These are phyloP conservation scores for Peromyscus polionotus DNA, from an alignment of 2,113 vertebrate species.

Conservation along the genomic window DNA sequence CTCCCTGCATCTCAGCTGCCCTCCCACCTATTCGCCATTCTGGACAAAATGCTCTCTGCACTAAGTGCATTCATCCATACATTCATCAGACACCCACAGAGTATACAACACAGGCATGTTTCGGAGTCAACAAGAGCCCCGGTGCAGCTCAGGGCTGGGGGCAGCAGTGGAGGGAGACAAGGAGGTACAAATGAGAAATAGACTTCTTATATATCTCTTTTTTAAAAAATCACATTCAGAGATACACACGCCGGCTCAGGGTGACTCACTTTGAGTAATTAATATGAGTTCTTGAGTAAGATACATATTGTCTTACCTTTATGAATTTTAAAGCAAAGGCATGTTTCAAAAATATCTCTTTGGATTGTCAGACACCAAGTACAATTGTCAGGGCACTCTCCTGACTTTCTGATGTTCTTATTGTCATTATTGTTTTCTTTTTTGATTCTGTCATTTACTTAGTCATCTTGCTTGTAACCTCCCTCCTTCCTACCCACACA, in stretches of 20 bases:
- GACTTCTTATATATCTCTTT: neutral
- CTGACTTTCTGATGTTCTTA: constrained; percentile 1
- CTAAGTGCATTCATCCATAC: constrained; percentile 40
- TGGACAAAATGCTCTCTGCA: neutral
- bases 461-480: neutral
- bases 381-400: neutral
- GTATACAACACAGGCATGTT: constrained; percentile 24
- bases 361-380: constrained; percentile 39
- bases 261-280: constrained; percentile 73
- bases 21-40: neutral
- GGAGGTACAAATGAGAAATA: constrained; percentile 47
- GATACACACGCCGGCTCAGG: constrained; percentile 7
- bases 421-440: constrained; percentile 3
- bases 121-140: constrained; percentile 17
- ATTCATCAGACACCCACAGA: constrained; percentile 50
- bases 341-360: constrained; percentile 70
- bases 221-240: neutral
- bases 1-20: neutral
- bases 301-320: constrained; percentile 83
- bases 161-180: constrained; percentile 50
- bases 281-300: constrained; percentile 66
- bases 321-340: constrained; percentile 75
- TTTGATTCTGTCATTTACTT: constrained; percentile 12
- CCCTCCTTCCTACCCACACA: neutral
- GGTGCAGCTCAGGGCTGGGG: constrained; percentile 21